Conservation (phyloP, 1,140 invertebrate genomes). For the Zaprionus kolodkinae region DNA sequence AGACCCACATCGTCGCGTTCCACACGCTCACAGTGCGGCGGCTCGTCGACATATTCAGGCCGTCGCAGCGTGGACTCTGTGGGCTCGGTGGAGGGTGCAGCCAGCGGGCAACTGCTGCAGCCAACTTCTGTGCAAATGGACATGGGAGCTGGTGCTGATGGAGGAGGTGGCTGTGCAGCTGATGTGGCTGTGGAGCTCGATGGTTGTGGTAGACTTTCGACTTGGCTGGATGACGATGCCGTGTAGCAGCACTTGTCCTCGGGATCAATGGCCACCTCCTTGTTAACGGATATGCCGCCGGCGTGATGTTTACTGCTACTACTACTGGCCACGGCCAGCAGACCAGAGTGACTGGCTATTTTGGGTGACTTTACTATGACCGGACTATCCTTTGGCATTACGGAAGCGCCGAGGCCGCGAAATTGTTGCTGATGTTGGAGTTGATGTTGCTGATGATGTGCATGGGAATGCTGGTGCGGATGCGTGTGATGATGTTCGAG, state of each 20-base stretch:
- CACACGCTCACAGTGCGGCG: constrained; percentile 22
- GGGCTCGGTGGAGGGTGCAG: constrained; percentile 49
- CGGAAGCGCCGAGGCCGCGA: constrained; percentile 77
- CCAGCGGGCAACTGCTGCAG: constrained; percentile 71
- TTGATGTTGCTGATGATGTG: constrained; percentile 40
- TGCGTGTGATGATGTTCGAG: constrained; percentile 66
- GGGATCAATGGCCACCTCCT: constrained; percentile 83
- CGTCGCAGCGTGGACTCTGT: constrained; percentile 55
- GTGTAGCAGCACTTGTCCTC: constrained; percentile 80
- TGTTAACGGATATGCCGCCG: constrained; percentile 77
- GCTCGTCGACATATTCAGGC: constrained; percentile 53
- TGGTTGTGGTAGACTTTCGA: constrained; percentile 53
- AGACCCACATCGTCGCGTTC: constrained; percentile 56
- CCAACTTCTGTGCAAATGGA: constrained; percentile 78
- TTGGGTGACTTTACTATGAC: constrained; percentile 83
- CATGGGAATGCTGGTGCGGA: constrained; percentile 40
- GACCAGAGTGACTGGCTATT: constrained; percentile 61
- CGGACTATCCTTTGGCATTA: constrained; percentile 83
- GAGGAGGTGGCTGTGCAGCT: constrained; percentile 25
- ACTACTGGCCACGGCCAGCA: constrained; percentile 63
- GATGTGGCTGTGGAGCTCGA: constrained; percentile 24
- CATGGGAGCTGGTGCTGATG: constrained; percentile 39
- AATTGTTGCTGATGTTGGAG: constrained; percentile 68
- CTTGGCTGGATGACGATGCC: constrained; percentile 40
- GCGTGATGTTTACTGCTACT: constrained; percentile 47